phyloP scores from a whole-genome alignment of 2,888 invertebrate genomes.

The Xestia c-nigrum region DNA sequence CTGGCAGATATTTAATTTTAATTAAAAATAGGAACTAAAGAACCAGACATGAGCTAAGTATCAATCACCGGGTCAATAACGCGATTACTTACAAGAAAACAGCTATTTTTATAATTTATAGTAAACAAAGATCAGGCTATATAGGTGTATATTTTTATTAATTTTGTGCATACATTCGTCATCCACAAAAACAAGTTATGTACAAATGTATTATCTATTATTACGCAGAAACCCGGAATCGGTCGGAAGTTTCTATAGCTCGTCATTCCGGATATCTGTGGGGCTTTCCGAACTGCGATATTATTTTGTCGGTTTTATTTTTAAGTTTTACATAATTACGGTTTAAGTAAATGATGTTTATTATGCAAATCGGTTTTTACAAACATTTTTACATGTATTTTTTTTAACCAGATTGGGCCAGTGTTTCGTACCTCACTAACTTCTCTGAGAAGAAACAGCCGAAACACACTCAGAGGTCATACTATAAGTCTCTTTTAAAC shows the following conservation, averaged over 20 bases:
- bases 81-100: slow-evolving; percentile 11
- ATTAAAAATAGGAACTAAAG: not conserved
- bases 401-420: no score
- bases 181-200: slow-evolving; percentile 34
- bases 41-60: not conserved
- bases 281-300: slow-evolving; percentile 36
- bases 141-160: not conserved
- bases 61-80: slow-evolving; percentile 12
- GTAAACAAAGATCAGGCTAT: slow-evolving; percentile 11
- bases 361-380: no score
- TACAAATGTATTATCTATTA: slow-evolving; percentile 30
- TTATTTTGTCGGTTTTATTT: not conserved
- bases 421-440: no score
- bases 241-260: slow-evolving; percentile 40
- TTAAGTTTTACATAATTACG: not conserved
- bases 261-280: slow-evolving; percentile 21
- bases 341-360: not conserved
- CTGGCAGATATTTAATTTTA: not conserved
- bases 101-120: slow-evolving; percentile 1
- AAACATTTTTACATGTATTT: no score
- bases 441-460: no score
- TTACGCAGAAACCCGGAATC: slow-evolving; percentile 22
- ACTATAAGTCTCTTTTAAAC: no score
- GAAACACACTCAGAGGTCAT: no score
- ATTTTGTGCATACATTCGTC: not conserved